Conservation (phyloP, 2,797 vertebrate species). For the Gymnocypris eckloni region DNA sequence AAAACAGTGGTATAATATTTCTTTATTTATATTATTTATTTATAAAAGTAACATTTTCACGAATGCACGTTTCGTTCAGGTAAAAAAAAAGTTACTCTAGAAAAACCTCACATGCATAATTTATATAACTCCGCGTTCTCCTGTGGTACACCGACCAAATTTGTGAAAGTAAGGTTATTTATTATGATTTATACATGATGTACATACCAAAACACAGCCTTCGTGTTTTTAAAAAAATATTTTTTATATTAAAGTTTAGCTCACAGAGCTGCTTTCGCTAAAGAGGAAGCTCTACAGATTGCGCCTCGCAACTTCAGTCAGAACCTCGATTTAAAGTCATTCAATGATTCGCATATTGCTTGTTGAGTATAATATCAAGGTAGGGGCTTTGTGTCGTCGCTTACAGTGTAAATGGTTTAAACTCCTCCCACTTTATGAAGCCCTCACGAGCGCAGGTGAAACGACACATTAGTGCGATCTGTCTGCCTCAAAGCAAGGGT, state of each 20-base stretch:
- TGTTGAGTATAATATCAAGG: not conserved
- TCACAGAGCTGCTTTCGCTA: not conserved
- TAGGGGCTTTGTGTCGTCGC: no score
- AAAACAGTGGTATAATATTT: no score
- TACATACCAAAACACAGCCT: not conserved
- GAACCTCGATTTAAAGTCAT: not conserved
- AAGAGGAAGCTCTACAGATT: not conserved
- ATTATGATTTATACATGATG: no score
- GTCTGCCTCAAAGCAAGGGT: not conserved
- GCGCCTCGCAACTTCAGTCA: not conserved
- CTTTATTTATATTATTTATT: no score
- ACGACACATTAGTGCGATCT: not conserved
- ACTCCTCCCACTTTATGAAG: slow-evolving; percentile 20
- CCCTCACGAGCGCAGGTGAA: slow-evolving; percentile 20
- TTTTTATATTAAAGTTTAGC: not conserved
- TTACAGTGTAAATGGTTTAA: not conserved
- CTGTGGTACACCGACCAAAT: no score
- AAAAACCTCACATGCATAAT: not conserved
- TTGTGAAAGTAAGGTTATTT: not conserved
- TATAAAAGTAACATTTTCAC: no score
- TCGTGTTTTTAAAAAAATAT: not conserved
- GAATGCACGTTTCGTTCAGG: not conserved
- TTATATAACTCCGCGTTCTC: not conserved
- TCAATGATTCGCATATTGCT: not conserved
- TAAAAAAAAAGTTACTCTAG: not conserved